phyloP scores from a whole-genome alignment of 2,113 vertebrate genomes.

The Sula dactylatra region DNA sequence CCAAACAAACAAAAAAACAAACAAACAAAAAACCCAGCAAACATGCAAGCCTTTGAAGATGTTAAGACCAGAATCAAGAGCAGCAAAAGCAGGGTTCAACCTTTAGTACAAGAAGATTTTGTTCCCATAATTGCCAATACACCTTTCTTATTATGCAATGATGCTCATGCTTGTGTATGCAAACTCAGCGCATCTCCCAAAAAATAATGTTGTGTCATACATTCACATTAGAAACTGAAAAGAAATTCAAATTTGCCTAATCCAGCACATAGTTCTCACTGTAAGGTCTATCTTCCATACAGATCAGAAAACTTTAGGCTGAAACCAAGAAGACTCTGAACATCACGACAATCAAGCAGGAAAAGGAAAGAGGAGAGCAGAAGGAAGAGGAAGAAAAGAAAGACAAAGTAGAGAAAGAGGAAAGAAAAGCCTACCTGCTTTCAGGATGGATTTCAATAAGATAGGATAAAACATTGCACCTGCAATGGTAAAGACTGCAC shows the following conservation, averaged over 20 bases:
- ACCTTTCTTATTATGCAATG: not conserved
- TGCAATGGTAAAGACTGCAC: not conserved
- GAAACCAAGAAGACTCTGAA: not conserved
- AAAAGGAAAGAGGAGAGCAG: not conserved
- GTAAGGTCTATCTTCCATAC: not conserved
- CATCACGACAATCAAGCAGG: not conserved
- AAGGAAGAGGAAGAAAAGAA: not conserved
- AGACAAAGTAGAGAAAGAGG: not conserved
- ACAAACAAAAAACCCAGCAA: too few relatives aligned
- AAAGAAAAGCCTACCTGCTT: not conserved
- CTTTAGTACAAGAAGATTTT: not conserved
- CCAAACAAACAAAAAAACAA: too few relatives aligned
- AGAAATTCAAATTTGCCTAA: not conserved
- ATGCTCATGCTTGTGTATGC: too few relatives aligned
- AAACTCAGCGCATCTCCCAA: not conserved
- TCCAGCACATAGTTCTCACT: not conserved
- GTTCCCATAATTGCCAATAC: not conserved
- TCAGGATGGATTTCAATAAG: not conserved
- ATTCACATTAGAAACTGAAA: not conserved
- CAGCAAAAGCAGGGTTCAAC: not conserved
- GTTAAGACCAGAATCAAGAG: not conserved
- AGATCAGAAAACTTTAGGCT: not conserved
- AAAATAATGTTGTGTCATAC: not conserved
- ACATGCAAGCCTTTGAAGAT: not conserved
- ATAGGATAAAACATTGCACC: not conserved